Conservation (phyloP, 2,797 vertebrate genomes). For the Halcyon badia region DNA sequence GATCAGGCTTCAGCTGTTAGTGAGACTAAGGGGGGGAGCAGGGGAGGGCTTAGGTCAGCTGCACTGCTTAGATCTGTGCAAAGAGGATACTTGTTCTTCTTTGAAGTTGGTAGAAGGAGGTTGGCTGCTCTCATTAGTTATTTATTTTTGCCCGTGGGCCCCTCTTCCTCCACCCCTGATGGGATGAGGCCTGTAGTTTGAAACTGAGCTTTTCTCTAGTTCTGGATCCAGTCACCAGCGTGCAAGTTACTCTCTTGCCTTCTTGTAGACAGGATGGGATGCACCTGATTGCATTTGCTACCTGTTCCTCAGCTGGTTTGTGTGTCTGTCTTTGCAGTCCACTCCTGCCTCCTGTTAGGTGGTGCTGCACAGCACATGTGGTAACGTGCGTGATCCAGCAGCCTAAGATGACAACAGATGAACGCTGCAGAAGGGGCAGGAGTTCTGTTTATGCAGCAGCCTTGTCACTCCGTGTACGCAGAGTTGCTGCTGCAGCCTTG, state of each 20-base stretch:
- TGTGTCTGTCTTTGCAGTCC: background rate
- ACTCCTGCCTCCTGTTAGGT: background rate
- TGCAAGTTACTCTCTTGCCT: no score
- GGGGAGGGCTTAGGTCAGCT: background rate
- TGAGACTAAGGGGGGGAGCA: background rate
- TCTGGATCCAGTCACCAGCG: background rate
- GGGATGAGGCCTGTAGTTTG: background rate
- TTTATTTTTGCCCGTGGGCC: background rate
- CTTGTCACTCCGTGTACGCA: rapidly evolving
- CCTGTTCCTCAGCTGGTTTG: background rate
- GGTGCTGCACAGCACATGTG: rapidly evolving
- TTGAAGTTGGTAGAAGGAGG: background rate
- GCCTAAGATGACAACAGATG: rapidly evolving
- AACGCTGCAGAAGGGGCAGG: rapidly evolving
- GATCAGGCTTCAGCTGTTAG: background rate
- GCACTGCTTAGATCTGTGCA: background rate
- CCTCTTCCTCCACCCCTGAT: background rate
- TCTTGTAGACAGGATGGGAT: background rate
- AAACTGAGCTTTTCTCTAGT: background rate
- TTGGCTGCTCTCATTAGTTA: background rate
- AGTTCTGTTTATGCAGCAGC: background rate
- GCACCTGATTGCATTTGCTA: background rate
- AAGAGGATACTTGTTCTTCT: background rate
- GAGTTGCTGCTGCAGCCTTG: background rate
- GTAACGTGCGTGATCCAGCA: rapidly evolving